Conservation (phyloP, 1,140 invertebrate species). For the Euwallacea fornicatus region DNA sequence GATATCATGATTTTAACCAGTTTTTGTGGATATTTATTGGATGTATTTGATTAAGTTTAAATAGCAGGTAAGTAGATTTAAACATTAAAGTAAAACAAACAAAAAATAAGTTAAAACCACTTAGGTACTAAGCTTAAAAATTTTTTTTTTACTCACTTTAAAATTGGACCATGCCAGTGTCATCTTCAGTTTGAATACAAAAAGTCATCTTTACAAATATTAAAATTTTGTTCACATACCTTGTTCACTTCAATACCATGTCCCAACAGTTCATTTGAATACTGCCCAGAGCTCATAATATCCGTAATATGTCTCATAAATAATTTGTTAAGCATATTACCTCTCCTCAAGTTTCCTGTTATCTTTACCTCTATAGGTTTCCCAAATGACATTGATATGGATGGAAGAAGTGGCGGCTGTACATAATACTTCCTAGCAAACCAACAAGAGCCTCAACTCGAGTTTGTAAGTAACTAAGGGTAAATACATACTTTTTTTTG, state of each 20-base stretch:
- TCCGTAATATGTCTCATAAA: slow-evolving; percentile 79
- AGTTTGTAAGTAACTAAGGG: neutral
- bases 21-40: no score
- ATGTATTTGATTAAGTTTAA: no score
- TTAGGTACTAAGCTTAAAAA: no score
- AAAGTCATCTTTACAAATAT: neutral
- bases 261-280: slow-evolving; percentile 61
- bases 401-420: slow-evolving; percentile 23
- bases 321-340: slow-evolving; percentile 71
- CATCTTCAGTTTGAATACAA: slow-evolving; percentile 4
- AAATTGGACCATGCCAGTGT: no score
- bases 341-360: slow-evolving; percentile 51
- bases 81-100: no score
- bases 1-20: no score
- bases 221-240: slow-evolving; percentile 46
- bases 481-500: slow-evolving; percentile 34
- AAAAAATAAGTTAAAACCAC: no score
- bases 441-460: neutral
- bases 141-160: neutral
- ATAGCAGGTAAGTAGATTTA: no score
- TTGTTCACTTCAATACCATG: slow-evolving; percentile 68
- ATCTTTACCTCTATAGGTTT: slow-evolving; percentile 32
- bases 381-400: slow-evolving; percentile 22
- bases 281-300: slow-evolving; percentile 68
- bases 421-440: slow-evolving; percentile 38